Conservation (phyloP, 2,888 invertebrate species). For the Aleiodes testaceus region DNA sequence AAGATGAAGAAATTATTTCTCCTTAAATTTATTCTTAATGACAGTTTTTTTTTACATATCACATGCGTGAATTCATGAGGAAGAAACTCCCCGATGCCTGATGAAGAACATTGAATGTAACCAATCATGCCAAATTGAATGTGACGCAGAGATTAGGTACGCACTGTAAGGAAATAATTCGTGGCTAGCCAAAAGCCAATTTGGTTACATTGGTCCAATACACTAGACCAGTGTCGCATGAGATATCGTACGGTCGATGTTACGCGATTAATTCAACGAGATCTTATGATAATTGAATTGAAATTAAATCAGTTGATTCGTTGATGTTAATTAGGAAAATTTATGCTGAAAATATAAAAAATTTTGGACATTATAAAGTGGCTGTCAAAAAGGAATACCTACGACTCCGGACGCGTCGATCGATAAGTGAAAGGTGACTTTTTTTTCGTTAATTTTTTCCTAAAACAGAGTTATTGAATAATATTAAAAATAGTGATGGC, state of each 20-base stretch:
- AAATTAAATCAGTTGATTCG: too few relatives aligned
- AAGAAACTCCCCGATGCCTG: background rate
- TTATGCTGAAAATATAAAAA: background rate
- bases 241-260: slow-evolving; percentile 55
- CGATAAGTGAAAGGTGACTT: slow-evolving; percentile 40
- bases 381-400: slow-evolving; percentile 35
- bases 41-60: background rate
- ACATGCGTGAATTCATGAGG: background rate
- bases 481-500: background rate
- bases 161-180: slow-evolving; percentile 53
- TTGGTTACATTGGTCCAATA: slow-evolving; percentile 53
- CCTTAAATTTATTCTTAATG: too few relatives aligned
- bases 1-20: too few relatives aligned
- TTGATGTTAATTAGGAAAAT: too few relatives aligned
- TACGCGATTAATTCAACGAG: slow-evolving; percentile 52
- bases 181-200: slow-evolving; percentile 55
- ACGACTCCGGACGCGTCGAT: slow-evolving; percentile 27
- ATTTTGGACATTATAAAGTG: slow-evolving; percentile 24
- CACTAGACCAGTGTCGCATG: slow-evolving; percentile 48
- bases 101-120: slow-evolving; percentile 30
- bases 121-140: slow-evolving; percentile 45
- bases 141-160: slow-evolving; percentile 44
- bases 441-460: background rate
- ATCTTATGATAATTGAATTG: background rate
- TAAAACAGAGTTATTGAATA: background rate